These are phyloP conservation scores for Chrysolina oricalcia DNA, from an alignment of 2,888 invertebrate species.

Conservation along the genomic window DNA sequence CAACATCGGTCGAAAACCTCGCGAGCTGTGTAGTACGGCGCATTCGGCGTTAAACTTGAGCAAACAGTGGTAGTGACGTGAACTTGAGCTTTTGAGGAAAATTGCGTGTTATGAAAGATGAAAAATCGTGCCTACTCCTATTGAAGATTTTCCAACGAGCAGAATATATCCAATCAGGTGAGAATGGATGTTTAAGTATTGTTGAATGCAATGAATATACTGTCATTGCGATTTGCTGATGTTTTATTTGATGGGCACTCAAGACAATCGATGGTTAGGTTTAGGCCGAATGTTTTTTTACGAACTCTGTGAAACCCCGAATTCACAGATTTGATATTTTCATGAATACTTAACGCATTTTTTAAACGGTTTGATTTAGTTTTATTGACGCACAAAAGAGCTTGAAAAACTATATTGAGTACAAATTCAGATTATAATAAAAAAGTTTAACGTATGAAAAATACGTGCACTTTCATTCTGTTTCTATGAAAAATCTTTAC, in stretches of 20 bases:
- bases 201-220: background rate
- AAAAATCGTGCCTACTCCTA: background rate
- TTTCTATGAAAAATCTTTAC: no score
- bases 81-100: slow-evolving; percentile 7
- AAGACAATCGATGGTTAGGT: background rate
- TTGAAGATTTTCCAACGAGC: background rate
- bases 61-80: slow-evolving; percentile 21
- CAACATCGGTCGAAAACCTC: slow-evolving; percentile 21
- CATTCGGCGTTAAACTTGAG: slow-evolving; percentile 24
- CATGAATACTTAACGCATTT: no score
- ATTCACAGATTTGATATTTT: no score
- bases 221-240: background rate
- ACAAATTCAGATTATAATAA: no score
- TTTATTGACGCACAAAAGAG: no score
- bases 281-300: no score
- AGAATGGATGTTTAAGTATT: background rate
- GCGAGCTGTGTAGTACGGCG: slow-evolving; percentile 16
- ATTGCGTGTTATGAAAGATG: slow-evolving; percentile 3
- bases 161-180: background rate
- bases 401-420: no score
- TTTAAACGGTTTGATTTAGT: no score
- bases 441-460: no score
- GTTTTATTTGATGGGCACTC: background rate
- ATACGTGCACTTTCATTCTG: no score
- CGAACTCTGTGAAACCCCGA: no score